Base-by-base conservation (phyloP, 2,888 invertebrate species). In the Phalera bucephala region DNA sequence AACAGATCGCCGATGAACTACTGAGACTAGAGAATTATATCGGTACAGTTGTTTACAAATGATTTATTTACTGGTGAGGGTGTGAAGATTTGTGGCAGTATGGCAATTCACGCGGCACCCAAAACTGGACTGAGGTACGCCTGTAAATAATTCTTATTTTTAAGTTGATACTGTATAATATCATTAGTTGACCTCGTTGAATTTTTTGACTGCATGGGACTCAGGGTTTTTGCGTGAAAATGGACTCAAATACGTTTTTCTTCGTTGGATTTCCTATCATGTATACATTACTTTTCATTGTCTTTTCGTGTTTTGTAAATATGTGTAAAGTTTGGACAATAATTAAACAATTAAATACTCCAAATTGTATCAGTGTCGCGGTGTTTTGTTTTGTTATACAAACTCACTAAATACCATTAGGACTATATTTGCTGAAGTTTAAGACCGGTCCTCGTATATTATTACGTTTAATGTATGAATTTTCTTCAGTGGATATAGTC, bases 241-340 rank as follows among this genome's bases (percentile, higher is more conserved):
- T 60, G 56, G 59, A 70, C 55, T 66, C 56, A 47, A 60, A 56
- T 52, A 51, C 46, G 38, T 48, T 40, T n/a, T n/a, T n/a, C 46
- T 51, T 41, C 36, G 44, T 53, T 62, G 39, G 46, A 46, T 40
- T 45, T 45, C 11, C 19, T 63, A 60, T 50, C 15, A n/a, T n/a
- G n/a, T n/a, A n/a, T n/a, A n/a, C n/a, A n/a, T n/a, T n/a, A n/a
- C n/a, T n/a, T n/a, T n/a, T 41, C 60, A 63, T 62, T 61, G 60
- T 72, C 68, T 53, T 50, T 47, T 46, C 60, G 46, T 64, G 61
- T 68, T 76, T 72, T 83, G 76, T 82, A 80, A 80, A 80, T 83
- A 83, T 78, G 60, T 80, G 83, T 83, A 81, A 80, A 80, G 77
- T 80, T 84, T 77, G 76, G 86, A 86, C 86, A 87, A 86, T 86